A percentile compares a stretch with the other conserved stretches of the same genome.
These are phyloP conservation scores for Dione juno DNA, from an alignment of 2,888 invertebrate species.

Conservation along the genomic window DNA sequence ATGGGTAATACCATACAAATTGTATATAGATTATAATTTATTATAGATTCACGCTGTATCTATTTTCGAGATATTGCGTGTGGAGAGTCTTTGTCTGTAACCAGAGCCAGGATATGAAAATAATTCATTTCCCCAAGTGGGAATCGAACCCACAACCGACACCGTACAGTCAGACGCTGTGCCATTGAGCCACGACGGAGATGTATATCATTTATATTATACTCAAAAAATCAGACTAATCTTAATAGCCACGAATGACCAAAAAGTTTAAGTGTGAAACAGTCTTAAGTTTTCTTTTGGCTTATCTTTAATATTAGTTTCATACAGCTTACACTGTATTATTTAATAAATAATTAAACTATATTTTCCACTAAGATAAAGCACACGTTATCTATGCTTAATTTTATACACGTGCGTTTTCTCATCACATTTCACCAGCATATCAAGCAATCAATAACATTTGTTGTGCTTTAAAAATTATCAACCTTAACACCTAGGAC, in stretches of 20 bases:
- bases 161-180: too few relatives aligned
- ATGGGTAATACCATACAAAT: not conserved
- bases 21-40: not conserved
- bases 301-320: not conserved
- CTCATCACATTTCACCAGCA: not conserved
- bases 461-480: not conserved
- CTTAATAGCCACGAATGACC: not conserved
- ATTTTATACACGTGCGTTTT: not conserved
- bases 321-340: not conserved
- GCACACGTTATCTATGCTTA: constrained; percentile 2
- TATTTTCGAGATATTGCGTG: too few relatives aligned
- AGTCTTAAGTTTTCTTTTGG: constrained; percentile 15
- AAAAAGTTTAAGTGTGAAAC: not conserved
- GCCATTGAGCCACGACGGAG: not conserved
- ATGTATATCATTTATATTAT: not conserved
- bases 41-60: too few relatives aligned
- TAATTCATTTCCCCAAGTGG: too few relatives aligned
- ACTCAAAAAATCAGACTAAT: not conserved
- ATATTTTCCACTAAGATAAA: constrained; percentile 8
- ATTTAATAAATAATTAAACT: not conserved
- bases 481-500: not conserved
- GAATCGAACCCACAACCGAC: too few relatives aligned
- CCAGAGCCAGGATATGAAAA: too few relatives aligned
- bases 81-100: too few relatives aligned
- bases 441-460: constrained; percentile 1